phyloP scores from a whole-genome alignment of 2,113 vertebrate genomes.

The Bombycilla garrulus region DNA sequence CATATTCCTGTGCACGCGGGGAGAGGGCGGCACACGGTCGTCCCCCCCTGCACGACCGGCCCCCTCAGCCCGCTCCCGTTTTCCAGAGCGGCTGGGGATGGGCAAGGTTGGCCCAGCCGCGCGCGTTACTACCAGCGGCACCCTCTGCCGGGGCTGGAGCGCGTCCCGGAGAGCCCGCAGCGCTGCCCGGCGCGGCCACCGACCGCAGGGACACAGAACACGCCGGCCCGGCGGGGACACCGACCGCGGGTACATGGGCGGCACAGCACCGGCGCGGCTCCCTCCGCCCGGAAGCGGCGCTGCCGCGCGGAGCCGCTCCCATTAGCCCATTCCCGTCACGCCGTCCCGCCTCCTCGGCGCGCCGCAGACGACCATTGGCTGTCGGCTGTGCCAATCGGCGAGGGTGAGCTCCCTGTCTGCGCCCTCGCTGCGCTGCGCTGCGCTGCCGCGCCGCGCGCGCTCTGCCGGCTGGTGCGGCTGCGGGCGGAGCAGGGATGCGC shows the following conservation, averaged over 20 bases:
- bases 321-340: conserved; percentile 28
- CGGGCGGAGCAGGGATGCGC: background rate
- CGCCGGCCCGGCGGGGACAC: background rate
- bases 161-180: background rate
- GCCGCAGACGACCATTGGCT: conserved; percentile 57
- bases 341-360: background rate
- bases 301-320: background rate
- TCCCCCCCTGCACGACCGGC: background rate
- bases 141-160: background rate
- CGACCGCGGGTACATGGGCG: background rate
- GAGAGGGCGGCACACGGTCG: background rate
- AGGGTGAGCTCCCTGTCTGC: conserved; percentile 58
- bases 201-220: background rate
- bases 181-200: background rate
- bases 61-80: background rate
- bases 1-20: background rate
- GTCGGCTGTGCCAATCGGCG: conserved; percentile 57
- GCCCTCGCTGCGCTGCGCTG: too few species aligned
- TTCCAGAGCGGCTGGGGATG: background rate
- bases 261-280: background rate
- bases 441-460: background rate
- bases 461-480: background rate
- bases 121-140: too few species aligned
- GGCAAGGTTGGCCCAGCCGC: background rate
- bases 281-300: conserved; percentile 58